These are phyloP conservation scores for Axea sp. DNA, from an alignment of 2,888 invertebrate genomes.

Conservation along the genomic window DNA sequence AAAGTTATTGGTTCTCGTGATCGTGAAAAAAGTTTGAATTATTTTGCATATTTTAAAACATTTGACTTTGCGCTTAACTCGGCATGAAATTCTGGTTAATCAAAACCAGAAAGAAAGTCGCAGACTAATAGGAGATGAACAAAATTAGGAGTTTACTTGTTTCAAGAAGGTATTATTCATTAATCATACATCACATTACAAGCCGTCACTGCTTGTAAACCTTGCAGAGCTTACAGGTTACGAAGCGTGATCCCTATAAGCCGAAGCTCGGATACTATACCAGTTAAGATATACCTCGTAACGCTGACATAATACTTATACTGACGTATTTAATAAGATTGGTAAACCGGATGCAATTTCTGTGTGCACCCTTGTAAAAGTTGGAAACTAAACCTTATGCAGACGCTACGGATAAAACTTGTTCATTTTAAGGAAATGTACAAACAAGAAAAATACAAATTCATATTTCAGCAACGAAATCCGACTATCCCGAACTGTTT, in stretches of 20 bases:
- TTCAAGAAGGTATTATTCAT: slow-evolving; percentile 47
- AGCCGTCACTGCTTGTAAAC: slow-evolving; percentile 69
- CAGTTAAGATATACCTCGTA: slow-evolving; percentile 75
- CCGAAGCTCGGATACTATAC: slow-evolving; percentile 77
- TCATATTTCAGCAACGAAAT: too few species aligned
- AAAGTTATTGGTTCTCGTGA: too few species aligned
- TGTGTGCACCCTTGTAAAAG: slow-evolving; percentile 65
- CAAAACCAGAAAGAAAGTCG: background rate
- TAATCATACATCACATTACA: slow-evolving; percentile 49
- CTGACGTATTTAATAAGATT: slow-evolving; percentile 64
- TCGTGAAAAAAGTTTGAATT: too few species aligned
- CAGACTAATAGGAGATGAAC: too few species aligned
- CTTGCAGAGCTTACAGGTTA: slow-evolving; percentile 68
- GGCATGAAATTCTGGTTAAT: background rate
- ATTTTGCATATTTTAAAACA: too few species aligned
- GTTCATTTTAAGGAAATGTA: slow-evolving; percentile 34
- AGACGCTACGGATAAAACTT: slow-evolving; percentile 51
- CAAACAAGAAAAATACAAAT: too few species aligned
- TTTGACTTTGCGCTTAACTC: too few species aligned
- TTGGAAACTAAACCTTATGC: slow-evolving; percentile 48
- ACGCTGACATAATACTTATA: slow-evolving; percentile 76
- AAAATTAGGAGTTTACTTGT: slow-evolving; percentile 9
- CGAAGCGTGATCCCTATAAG: slow-evolving; percentile 77
- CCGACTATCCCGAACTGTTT: too few species aligned
- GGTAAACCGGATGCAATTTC: slow-evolving; percentile 49